Evolutionary conservation across 2,797 vertebrate genomes (phyloP).

Genomic region (Notamacropus eugenii): DNA sequence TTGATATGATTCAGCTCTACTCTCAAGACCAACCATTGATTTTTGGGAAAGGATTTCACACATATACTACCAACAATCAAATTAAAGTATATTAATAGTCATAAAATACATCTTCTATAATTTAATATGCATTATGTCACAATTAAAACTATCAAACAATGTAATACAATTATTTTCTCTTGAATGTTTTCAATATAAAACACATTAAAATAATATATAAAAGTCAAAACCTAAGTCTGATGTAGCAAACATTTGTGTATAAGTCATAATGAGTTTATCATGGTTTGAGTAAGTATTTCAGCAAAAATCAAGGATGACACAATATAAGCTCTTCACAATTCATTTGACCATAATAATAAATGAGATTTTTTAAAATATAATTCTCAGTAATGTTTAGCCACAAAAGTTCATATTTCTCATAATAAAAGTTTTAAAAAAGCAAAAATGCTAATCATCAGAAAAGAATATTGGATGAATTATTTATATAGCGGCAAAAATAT

Average conservation of each 20-base stretch:
- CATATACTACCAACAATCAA: not conserved
- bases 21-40: not conserved
- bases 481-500: not conserved
- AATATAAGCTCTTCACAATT: not conserved
- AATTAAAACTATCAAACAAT: not conserved
- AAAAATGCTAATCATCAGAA: not conserved
- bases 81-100: not conserved
- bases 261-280: not conserved
- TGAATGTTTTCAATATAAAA: not conserved
- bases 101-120: not conserved
- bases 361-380: not conserved
- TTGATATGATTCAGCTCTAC: not conserved
- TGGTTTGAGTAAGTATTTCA: not conserved
- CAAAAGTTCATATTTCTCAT: not conserved
- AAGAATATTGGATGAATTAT: not conserved
- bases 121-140: not conserved
- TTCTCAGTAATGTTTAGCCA: not conserved
- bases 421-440: not conserved
- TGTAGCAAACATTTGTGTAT: not conserved
- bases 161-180: not conserved
- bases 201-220: not conserved
- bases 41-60: not conserved
- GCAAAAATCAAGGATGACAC: not conserved
- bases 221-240: not conserved
- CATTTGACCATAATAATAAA: not conserved